Base-by-base conservation (phyloP, 1,140 invertebrate species). In the Branchinecta lynchi region DNA sequence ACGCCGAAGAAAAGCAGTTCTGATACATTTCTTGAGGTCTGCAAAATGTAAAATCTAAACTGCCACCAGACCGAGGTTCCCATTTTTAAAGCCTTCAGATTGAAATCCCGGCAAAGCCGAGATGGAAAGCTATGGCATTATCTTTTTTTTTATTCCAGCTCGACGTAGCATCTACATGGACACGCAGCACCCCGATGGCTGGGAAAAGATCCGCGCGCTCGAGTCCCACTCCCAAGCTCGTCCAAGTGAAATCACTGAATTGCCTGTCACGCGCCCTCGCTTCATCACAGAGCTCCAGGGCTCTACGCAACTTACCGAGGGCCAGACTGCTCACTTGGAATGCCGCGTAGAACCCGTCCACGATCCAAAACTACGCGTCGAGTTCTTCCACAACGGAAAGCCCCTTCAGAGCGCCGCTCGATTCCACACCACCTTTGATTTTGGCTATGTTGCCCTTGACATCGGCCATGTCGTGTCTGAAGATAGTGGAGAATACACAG, bases 381-480 rank as follows among this genome's bases (percentile, higher is more conserved):
- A 95, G 79, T 93, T 93, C 81, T 93, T 87, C 75, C 90, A 93
- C 74, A 92, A 94, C 77, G 90, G 89, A 70, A 91, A 92, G 79
- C 87, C 89, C 44, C 79, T 94, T 73, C 87, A 87, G 76, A 90
- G 89, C 73, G 90, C 89, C 65, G 86, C 90, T 66, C 84, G 91
- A 74, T 93, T 91, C 85, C 92, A 94, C 78, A 90, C 92, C 72
- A 93, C 92, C 66, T 92, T 92, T 76, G 93, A 96, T 79, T 97
- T 97, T 81, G 93, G 93, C 74, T 96, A 95, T 74, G 89, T 94
- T 67, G 90, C 92, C 60, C 80, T 97, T 72, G 93, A 96, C 78
- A 93, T 97, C 75, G 84, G 84, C 67, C 89, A 95, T 73, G 85
- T 89, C 67, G 88, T 95, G 66, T 86, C 92, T 7, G 92, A 94